Evolutionary conservation across 2,797 vertebrate species (phyloP).

Genomic region (Tinamus major): DNA sequence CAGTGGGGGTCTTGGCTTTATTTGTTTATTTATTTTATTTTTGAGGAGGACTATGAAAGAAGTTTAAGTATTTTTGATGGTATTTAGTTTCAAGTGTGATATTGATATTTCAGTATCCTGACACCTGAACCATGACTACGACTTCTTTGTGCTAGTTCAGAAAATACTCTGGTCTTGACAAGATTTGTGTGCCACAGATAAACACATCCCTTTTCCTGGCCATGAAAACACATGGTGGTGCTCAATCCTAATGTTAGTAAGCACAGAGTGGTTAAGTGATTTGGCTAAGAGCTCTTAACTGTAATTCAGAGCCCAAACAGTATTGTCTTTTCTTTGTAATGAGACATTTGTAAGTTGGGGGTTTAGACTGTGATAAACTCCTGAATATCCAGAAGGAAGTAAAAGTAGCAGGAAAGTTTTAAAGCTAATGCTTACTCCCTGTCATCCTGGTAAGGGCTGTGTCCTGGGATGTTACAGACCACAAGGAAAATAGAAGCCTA

Average conservation of each 20-base stretch:
- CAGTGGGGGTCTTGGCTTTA: not conserved
- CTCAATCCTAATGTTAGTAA: slow-evolving; percentile 43
- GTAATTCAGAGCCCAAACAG: not conserved
- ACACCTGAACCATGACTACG: not conserved
- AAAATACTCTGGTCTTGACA: not conserved
- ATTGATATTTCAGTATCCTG: not conserved
- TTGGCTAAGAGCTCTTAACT: not conserved
- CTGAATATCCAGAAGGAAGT: not conserved
- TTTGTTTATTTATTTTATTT: not conserved
- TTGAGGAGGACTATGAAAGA: not conserved
- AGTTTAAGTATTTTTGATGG: not conserved
- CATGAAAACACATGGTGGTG: slow-evolving; percentile 56
- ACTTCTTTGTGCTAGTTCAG: not conserved
- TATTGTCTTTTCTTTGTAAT: not conserved
- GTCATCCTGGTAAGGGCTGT: not conserved
- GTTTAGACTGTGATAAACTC: not conserved
- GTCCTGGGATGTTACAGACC: not conserved
- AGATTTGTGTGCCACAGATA: not conserved
- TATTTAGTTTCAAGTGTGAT: not conserved
- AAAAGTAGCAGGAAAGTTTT: not conserved
- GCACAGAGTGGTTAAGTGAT: not conserved
- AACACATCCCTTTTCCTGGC: not conserved
- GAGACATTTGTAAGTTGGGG: not conserved
- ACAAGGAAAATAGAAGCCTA: not conserved
- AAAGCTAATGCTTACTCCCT: not conserved